phyloP scores from a whole-genome alignment of 2,888 invertebrate genomes.

The Ochropleura plecta region DNA sequence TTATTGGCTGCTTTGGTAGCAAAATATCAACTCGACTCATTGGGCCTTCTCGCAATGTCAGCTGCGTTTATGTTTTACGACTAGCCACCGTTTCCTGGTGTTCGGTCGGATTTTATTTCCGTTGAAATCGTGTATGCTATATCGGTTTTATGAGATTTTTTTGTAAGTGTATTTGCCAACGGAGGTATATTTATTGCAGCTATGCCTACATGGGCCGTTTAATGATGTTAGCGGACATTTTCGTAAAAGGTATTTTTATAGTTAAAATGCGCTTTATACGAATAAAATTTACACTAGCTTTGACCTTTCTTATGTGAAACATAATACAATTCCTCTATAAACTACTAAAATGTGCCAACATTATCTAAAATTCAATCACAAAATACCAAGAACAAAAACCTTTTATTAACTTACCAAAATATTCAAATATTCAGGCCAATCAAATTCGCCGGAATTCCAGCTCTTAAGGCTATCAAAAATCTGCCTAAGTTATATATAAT shows the following conservation, averaged over 20 bases:
- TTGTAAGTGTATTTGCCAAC: constrained; percentile 23
- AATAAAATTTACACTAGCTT: background rate
- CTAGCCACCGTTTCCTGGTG: constrained; percentile 58
- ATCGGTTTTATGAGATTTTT: constrained; percentile 37
- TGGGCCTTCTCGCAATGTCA: constrained; percentile 68
- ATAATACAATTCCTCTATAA: background rate
- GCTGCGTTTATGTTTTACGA: constrained; percentile 64
- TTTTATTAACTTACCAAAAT: constrained; percentile 36
- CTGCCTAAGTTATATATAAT: constrained; percentile 56
- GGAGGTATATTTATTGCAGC: background rate
- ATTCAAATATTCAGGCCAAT: constrained; percentile 45
- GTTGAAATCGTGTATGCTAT: constrained; percentile 48
- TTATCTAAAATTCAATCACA: constrained; percentile 7
- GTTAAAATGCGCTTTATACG: background rate
- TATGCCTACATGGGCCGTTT: background rate
- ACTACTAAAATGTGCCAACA: background rate
- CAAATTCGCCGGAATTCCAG: constrained; percentile 37
- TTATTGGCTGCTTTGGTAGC: constrained; percentile 72
- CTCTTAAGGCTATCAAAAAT: constrained; percentile 41
- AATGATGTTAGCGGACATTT: background rate
- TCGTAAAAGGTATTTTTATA: background rate
- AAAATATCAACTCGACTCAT: constrained; percentile 71
- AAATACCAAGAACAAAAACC: constrained; percentile 35
- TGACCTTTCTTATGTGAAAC: background rate
- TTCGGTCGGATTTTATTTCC: constrained; percentile 57